phyloP scores from a whole-genome alignment of 2,797 vertebrate genomes.

The Peromyscus eremicus region DNA sequence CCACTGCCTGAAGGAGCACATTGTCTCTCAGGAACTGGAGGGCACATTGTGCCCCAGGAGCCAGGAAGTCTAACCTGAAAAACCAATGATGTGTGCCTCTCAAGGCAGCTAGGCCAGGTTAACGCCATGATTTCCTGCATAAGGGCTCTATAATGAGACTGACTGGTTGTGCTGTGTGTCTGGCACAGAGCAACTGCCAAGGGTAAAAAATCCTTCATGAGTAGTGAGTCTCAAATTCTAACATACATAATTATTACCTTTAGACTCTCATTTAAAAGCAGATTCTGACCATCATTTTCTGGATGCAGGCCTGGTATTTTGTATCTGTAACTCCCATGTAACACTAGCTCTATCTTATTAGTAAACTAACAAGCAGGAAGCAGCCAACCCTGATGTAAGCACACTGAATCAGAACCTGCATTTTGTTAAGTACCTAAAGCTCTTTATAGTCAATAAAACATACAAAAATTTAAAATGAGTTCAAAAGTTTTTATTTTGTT shows the following conservation, averaged over 20 bases:
- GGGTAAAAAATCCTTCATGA: not conserved
- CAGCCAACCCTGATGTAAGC: not conserved
- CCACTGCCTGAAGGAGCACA: too few species aligned
- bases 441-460: not conserved
- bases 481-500: not conserved
- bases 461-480: not conserved
- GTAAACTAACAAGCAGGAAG: not conserved
- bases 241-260: not conserved
- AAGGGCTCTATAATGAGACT: not conserved
- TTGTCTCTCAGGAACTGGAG: too few species aligned
- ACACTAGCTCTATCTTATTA: not conserved
- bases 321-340: not conserved
- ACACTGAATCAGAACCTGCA: constrained; percentile 16
- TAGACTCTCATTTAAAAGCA: not conserved
- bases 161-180: not conserved
- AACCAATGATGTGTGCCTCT: too few species aligned
- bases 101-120: too few species aligned
- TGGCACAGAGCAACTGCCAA: not conserved
- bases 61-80: too few species aligned
- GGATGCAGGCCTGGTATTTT: not conserved
- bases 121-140: not conserved
- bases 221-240: constrained; percentile 8
- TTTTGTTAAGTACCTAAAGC: not conserved
- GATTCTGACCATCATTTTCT: not conserved
- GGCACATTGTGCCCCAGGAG: too few species aligned